Base-by-base conservation (phyloP, 2,797 vertebrate species). In the Lycodopsis pacificus region DNA sequence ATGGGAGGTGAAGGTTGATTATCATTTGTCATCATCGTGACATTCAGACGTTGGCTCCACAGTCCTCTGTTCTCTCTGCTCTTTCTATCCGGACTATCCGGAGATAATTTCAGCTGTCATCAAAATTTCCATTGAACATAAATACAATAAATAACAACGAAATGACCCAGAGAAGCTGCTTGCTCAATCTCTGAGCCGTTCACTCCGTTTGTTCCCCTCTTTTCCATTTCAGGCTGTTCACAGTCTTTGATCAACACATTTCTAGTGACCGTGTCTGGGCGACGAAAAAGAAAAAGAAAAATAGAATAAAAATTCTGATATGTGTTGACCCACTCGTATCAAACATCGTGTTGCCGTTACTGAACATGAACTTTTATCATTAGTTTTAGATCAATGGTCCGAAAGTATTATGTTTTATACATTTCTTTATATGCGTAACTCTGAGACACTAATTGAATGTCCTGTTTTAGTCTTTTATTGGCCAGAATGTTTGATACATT, bases 121-220 rank as follows among this genome's bases (percentile, higher is more conserved):
- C 65, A 46, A 54, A 56, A 79, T 71, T 73, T 73, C 49, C 54
- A 46, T 59, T 72, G 27, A 34, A 77, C 79, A 92, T 92, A 92
- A 92, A 94, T 93, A 93, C 77, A 93, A 94, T 94, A 94, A 94
- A 94, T 94, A 90, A 79, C 34, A 81, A 83, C 12, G 66, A 71
- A 77, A 69, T 25, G 1, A 82, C 54, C 53, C 62, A 61, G 74
- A 81, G 68, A 46, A 70, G 65, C 64, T 68, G 56, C 69, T 79
- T 70, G 71, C 48, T 84, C 65, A 53, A n/a, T 67, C 66, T 76
- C 49, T 56, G 65, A 51, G 53, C 42, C 54, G 56, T 34, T 25
- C 17, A 46, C 10, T 71, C 27, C 14, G 30, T 67, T 62, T 57
- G 22, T 49, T 76, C 66, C 19, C 34, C 4, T 66, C 38, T 49